Conservation (phyloP, 92 coral and sea anemone species). For the Pocillopora grandis region DNA sequence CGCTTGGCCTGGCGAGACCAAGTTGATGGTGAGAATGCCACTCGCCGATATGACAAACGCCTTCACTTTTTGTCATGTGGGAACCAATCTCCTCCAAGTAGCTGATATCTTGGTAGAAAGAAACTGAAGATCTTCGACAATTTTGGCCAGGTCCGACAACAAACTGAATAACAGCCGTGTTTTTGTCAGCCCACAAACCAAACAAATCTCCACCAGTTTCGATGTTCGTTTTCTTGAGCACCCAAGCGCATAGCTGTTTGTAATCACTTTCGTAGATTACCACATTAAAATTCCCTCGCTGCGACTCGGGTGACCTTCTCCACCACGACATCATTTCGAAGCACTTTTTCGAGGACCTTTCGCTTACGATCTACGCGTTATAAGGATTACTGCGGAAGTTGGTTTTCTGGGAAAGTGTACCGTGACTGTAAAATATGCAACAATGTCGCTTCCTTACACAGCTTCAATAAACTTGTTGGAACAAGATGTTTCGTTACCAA, state of each 20-base stretch:
- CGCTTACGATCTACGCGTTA: no score
- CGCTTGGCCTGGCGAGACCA: constrained; percentile 72
- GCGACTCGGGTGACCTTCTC: not conserved
- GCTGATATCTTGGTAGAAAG: constrained; percentile 79
- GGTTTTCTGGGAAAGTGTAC: constrained; percentile 5
- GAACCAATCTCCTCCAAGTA: constrained; percentile 72
- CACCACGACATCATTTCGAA: not conserved
- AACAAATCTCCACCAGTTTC: constrained; percentile 94
- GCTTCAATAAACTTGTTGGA: no score
- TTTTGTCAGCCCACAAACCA: constrained; percentile 81
- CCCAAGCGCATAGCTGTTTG: constrained; percentile 60
- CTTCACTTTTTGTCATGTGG: constrained; percentile 59
- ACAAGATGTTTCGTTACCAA: no score
- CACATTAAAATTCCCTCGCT: constrained; percentile 40
- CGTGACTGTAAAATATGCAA: no score
- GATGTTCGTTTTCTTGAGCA: constrained; percentile 50
- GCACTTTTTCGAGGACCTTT: no score
- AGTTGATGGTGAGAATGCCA: constrained; percentile 95
- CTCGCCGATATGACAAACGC: constrained; percentile 90
- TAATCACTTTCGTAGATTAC: constrained; percentile 59
- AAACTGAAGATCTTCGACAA: constrained; percentile 55
- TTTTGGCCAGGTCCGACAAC: constrained; percentile 82
- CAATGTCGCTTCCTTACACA: no score
- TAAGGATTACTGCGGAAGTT: constrained; percentile 2
- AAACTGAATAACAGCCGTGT: constrained; percentile 74